Evolutionary conservation across 1,140 invertebrate genomes (phyloP).

Genomic region (Pseudomyrmex dendroicus): DNA sequence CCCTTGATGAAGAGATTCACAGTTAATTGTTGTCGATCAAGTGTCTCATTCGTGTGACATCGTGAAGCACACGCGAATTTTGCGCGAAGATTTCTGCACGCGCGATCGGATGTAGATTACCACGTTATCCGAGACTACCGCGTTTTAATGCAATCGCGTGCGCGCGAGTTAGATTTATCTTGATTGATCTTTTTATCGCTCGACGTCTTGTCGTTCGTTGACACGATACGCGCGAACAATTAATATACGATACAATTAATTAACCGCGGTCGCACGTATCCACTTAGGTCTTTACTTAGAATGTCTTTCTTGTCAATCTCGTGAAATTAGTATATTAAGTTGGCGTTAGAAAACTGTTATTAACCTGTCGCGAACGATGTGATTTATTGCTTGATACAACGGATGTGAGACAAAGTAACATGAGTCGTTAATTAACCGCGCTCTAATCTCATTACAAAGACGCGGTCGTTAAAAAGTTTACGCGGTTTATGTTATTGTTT

Average conservation of each 20-base stretch:
- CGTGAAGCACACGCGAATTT: too few species aligned
- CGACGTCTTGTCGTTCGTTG: background rate
- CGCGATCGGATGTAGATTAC: background rate
- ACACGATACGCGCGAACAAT: slow-evolving; percentile 11
- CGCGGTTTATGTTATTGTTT: background rate
- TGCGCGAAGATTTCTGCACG: too few species aligned
- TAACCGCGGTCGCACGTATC: slow-evolving; percentile 13
- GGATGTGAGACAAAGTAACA: background rate
- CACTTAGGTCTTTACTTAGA: slow-evolving; percentile 13
- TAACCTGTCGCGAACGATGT: slow-evolving; percentile 26
- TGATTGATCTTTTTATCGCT: background rate
- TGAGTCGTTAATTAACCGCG: slow-evolving; percentile 1
- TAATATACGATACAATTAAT: slow-evolving; percentile 50
- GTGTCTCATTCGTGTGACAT: background rate
- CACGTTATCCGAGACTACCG: background rate
- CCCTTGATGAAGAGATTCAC: background rate
- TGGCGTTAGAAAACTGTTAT: background rate
- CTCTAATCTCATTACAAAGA: background rate
- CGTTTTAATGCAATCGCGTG: too few species aligned
- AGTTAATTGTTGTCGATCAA: background rate
- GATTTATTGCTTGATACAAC: slow-evolving; percentile 26
- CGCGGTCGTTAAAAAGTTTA: background rate
- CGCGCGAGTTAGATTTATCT: slow-evolving; percentile 9
- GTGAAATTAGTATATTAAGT: slow-evolving; percentile 25
- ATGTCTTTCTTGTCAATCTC: slow-evolving; percentile 42